Evolutionary conservation across 37 sponge, comb jelly and placozoan species (phyloP), one percentile per base, ranked within the genome.

Genomic region (Agelas oroides): DNA sequence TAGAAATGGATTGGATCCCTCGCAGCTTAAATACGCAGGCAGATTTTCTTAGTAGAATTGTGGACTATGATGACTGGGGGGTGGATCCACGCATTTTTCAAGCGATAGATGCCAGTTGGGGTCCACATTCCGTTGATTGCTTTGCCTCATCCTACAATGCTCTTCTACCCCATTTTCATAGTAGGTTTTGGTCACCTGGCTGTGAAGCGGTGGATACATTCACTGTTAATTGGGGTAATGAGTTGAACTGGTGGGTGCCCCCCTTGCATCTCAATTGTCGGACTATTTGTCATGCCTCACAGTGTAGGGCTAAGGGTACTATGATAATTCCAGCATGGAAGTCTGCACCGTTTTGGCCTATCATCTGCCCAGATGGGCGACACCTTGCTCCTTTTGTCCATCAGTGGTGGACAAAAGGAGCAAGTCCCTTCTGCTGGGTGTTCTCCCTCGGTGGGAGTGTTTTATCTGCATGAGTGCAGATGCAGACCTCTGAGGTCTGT

Each of bases 261-360:
- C 72, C 72, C 18, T 23, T 39, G 16, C 20, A 21, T 71, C 37
- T 71, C 23, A 46, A 37, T 25, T 23, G 24, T 21, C 37, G 72
- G 1, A 39, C 36, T 15, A 20, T 71, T 0, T 17, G 72, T 19
- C 72, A 71, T 71, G 72, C 72, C 14, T 18, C 53, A 36, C 59
- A n/a, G 24, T 75, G 76, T 34, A 57, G 1, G 8, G 76, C 59
- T 58, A 30, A 18, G 12, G 59, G 76, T 1, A 75, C 76, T 24
- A 20, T 75, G 11, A 34, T 75, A 28, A 32, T 75, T 20, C 76
- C 76, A 56, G 34, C 30, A 18, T 75, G 76, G 56, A 28, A 55
- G 19, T 75, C 76, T 27, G 76, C 76, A 13, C 76, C 76, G 0
- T 75, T 75, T 58, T 75, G 76, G 76, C 76, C 76, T 1, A 17